phyloP scores from a whole-genome alignment of 2,888 invertebrate genomes.

The Mesoligia furuncula region DNA sequence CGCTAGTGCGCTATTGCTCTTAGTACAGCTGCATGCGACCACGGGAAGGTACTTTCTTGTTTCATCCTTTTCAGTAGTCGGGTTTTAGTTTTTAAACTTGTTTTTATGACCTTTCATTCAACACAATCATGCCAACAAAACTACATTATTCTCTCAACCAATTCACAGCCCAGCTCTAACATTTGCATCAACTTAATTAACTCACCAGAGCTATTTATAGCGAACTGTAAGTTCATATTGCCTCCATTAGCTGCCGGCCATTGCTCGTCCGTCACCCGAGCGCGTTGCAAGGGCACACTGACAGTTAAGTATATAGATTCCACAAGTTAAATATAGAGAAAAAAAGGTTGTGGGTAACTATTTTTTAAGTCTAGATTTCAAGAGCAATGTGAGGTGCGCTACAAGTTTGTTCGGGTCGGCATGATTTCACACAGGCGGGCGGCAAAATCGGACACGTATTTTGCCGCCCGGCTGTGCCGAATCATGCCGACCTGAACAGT shows the following conservation, averaged over 20 bases:
- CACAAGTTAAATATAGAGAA: slow-evolving; percentile 12
- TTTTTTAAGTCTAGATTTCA: slow-evolving; percentile 1
- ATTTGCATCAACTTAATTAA: slow-evolving; percentile 30
- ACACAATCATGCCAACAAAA: not conserved
- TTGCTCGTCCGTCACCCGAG: slow-evolving; percentile 34
- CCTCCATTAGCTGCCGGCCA: slow-evolving; percentile 30
- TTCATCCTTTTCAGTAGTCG: too few species aligned
- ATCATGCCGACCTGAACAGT: too few species aligned
- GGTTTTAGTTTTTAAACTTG: too few species aligned
- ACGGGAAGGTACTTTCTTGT: too few species aligned
- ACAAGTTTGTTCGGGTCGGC: too few species aligned
- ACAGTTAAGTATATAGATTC: slow-evolving; percentile 3
- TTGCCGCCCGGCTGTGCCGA: too few species aligned
- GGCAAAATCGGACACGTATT: too few species aligned
- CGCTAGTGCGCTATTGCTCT: too few species aligned
- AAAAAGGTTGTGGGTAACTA: not conserved
- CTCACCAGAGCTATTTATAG: slow-evolving; percentile 27
- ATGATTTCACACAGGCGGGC: too few species aligned
- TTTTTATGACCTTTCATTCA: not conserved
- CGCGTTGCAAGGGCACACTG: not conserved
- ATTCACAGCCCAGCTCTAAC: not conserved
- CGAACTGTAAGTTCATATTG: slow-evolving; percentile 15
- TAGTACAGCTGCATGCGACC: too few species aligned
- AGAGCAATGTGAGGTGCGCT: not conserved
- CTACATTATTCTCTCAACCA: not conserved